Base-by-base conservation (phyloP, 2,113 vertebrate species). In the Gobio gobio region DNA sequence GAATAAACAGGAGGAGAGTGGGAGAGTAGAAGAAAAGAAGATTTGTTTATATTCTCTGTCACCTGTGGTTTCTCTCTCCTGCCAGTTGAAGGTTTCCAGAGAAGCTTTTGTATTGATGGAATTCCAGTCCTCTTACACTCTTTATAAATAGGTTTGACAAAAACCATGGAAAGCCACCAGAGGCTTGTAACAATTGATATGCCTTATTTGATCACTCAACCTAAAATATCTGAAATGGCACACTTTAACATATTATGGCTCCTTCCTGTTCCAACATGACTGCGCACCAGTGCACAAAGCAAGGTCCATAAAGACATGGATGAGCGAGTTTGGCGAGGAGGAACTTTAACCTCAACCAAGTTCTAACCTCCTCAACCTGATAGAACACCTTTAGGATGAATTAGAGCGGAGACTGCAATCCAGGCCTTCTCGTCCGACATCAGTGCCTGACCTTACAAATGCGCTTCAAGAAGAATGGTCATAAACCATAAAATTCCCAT, bases 41-140 rank as follows among this genome's bases (percentile, higher is more conserved):
- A 22, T 3, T 13, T 47, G 87, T 88, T 86, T 88, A 86, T 16
- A 82, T 86, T 33, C 45, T 84, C 85, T 86, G 85, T 86, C 87
- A 78, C 85, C 45, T 82, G 77, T 40, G 61, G 49, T 26, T 20
- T 86, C 76, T 59, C 47, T 78, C 36, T 73, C 22, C 54, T 56
- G 74, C 10, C 74, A 63, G 36, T 49, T 88, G 85, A 86, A 47
- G 22, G 59, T 26, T 84, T 84, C 82, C 87, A 88, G 87, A 84
- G 68, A 56, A 64, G 78, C 75, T 77, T 78, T 74, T 78, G 78
- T 61, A 33, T 75, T 10, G 66, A 45, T 24, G 26, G 22, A 76
- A 86, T 88, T 76, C 84, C 70, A 76, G 56, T 26, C 77, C 13
- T 40, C 36, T 83, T 59, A 78, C 24, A 43, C 73, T 40, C 68